Percentiles rank a stretch among this genome's conserved stretches.
Evolutionary conservation across 2,888 invertebrate species (phyloP).

Genomic region (Atethmia centrago): DNA sequence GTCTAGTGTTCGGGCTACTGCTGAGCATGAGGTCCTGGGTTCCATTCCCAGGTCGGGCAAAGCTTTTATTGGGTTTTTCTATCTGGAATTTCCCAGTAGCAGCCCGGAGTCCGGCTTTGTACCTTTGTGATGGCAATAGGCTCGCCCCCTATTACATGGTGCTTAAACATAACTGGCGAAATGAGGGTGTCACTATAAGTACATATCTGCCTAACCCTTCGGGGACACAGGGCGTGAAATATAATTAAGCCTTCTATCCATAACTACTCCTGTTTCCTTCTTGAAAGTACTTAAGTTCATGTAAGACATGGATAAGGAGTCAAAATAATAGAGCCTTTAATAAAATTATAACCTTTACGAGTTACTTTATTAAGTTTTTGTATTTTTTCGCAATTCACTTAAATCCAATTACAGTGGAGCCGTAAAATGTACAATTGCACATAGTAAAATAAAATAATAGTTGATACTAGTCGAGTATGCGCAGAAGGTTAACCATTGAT

Average conservation of each 20-base stretch:
- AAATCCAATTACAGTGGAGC: slow-evolving; percentile 55
- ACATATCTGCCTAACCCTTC: too few species aligned
- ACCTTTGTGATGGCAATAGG: too few species aligned
- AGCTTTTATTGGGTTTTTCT: too few species aligned
- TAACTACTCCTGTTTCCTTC: background rate
- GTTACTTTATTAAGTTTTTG: slow-evolving; percentile 31
- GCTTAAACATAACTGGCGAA: too few species aligned
- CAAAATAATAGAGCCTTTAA: slow-evolving; percentile 23
- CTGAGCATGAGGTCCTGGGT: too few species aligned
- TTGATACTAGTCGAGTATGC: background rate
- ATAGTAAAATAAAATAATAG: slow-evolving; percentile 56
- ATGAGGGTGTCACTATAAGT: too few species aligned
- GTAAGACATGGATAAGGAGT: slow-evolving; percentile 11
- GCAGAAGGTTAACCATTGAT: slow-evolving; percentile 31
- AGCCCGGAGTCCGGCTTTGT: too few species aligned
- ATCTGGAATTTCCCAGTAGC: too few species aligned
- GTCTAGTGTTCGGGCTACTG: too few species aligned
- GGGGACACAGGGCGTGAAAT: too few species aligned
- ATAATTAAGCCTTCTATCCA: background rate
- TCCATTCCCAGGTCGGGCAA: too few species aligned
- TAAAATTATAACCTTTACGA: slow-evolving; percentile 45
- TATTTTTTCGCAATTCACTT: slow-evolving; percentile 64
- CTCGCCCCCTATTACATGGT: too few species aligned
- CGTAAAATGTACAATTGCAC: slow-evolving; percentile 62
- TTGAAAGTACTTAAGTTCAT: background rate